Percentiles rank a stretch among this genome's conserved stretches.
These are phyloP conservation scores for Micropterix aruncella DNA, from an alignment of 2,888 invertebrate genomes.

Conservation along the genomic window DNA sequence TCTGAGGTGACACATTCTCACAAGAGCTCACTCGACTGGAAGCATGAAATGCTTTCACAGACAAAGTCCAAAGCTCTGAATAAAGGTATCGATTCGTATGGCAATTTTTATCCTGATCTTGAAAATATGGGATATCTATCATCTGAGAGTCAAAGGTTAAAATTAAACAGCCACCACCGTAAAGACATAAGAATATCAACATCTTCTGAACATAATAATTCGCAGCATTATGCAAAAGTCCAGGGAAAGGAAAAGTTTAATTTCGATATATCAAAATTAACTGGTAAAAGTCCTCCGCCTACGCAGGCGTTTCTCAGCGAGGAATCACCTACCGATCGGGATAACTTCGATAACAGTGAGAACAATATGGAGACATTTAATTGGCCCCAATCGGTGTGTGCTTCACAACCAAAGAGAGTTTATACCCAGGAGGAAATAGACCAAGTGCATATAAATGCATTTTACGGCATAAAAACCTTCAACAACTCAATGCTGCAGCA, in stretches of 20 bases:
- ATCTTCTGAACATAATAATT: neutral
- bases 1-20: neutral
- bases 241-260: conserved; percentile 14
- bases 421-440: too few species aligned
- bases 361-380: conserved; percentile 17
- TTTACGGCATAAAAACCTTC: conserved; percentile 1
- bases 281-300: conserved; percentile 24
- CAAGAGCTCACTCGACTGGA: neutral
- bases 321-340: conserved; percentile 3
- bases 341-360: conserved; percentile 3
- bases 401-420: conserved; percentile 6
- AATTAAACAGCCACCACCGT: neutral
- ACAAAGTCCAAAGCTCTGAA: neutral
- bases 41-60: too few species aligned
- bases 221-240: neutral
- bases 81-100: neutral
- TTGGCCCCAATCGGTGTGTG: conserved; percentile 31
- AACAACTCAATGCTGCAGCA: neutral
- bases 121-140: neutral
- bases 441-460: too few species aligned
- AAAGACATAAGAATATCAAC: neutral
- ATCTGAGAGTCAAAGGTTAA: neutral
- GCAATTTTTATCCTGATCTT: neutral
- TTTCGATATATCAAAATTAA: conserved; percentile 26
- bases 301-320: conserved; percentile 10